Evolutionary conservation across 1,140 invertebrate genomes (phyloP), one percentile per base, ranked within the genome.

Genomic region (Dufourea novaeangliae): DNA sequence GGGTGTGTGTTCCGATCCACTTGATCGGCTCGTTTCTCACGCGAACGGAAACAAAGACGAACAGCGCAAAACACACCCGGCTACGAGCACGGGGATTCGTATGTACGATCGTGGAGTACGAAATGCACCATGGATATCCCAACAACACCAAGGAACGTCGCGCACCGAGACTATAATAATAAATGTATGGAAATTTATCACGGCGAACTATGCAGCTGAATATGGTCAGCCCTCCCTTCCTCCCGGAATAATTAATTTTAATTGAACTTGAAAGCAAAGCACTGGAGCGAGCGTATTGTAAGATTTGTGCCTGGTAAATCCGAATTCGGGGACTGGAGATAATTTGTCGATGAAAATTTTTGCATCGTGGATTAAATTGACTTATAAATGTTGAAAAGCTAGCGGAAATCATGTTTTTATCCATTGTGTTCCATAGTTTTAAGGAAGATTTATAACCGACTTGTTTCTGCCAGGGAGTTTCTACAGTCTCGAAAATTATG

Each of bases 1-100:
- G 14, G 37, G 29, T 14, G 34, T 50, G 44, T 69, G 59, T 80
- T 74, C 64, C 66, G 56, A 79, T 72, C 59, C 69, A 72, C 69
- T 78, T 44, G 76, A 78, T 73, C 69, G 76, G 22, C 52, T 73
- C 70, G 54, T 74, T 50, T 74, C 61, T 61, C 61, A 74, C 52
- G 14, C 20, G 70, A 74, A 67, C 52, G n/a, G 32, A 39, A 54
- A 44, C 61, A 64, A 67, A 52, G 44, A 50, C 25, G 11, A 62
- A 44, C 20, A 46, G 39, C 54, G 32, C 39, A 56, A 74, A 75
- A 80, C 59, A 80, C 59, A 57, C 64, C 22, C 12, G 12, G 12
- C 14, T 2, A 37, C 3, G 56, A 67, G 12, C 27, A 37, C 57
- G 20, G 10, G 20, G 66, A 67, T 66, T 44, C 7, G 12, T 61